These are phyloP conservation scores for Odontamblyopus rebecca DNA, from an alignment of 2,797 vertebrate genomes.

Conservation along the genomic window DNA sequence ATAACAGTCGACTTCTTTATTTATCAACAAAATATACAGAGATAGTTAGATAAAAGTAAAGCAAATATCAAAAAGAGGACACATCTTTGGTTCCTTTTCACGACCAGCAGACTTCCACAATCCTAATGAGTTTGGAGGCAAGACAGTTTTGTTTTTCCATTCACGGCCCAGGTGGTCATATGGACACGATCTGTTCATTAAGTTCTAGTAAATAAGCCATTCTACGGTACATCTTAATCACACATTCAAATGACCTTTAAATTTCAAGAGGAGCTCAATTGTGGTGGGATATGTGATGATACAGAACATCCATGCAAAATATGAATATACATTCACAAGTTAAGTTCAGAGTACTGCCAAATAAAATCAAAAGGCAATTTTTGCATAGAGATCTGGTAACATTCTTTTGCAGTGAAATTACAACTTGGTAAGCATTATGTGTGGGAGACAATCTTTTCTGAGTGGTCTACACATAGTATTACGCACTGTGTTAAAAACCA, in stretches of 20 bases:
- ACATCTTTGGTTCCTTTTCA: conserved; percentile 80
- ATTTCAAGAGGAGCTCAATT: conserved; percentile 8
- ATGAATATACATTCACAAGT: conserved; percentile 61
- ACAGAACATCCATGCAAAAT: conserved; percentile 47
- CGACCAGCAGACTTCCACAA: conserved; percentile 37
- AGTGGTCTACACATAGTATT: not conserved
- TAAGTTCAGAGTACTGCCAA: conserved; percentile 55
- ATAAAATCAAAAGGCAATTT: conserved; percentile 52
- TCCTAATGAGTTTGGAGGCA: conserved; percentile 9
- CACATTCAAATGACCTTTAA: not conserved
- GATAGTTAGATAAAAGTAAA: conserved; percentile 54
- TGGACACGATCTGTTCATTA: conserved; percentile 29
- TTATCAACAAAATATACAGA: conserved; percentile 69
- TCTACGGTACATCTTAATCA: not conserved
- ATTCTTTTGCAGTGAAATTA: conserved; percentile 61
- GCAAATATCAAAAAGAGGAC: conserved; percentile 60
- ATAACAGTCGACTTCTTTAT: conserved; percentile 60
- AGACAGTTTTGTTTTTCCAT: not conserved
- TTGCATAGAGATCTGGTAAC: conserved; percentile 75
- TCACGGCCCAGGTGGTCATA: conserved; percentile 18
- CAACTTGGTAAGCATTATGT: conserved; percentile 40
- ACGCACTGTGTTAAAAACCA: not conserved
- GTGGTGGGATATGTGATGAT: conserved; percentile 32
- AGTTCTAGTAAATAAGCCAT: conserved; percentile 10
- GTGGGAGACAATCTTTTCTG: conserved; percentile 30